Evolutionary conservation across 2,888 invertebrate species (phyloP).

Genomic region (Scaptomyza polygonia): DNA sequence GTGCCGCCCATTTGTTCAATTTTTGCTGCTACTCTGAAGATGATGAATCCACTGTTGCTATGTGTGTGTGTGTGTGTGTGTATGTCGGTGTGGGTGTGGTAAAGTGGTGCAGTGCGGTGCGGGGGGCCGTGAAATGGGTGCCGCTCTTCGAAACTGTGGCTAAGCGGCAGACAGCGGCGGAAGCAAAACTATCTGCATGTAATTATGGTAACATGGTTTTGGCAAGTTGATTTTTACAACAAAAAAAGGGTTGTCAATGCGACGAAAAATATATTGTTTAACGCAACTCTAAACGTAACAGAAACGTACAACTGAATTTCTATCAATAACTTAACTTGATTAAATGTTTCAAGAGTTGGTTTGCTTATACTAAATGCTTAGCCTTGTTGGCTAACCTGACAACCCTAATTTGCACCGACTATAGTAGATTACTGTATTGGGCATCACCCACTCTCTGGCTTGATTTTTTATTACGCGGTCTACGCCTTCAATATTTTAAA

Average conservation of each 20-base stretch:
- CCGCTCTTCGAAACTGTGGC: constrained; percentile 36
- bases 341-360: no score
- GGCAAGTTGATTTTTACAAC: constrained; percentile 61
- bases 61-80: constrained; percentile 23
- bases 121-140: constrained; percentile 25
- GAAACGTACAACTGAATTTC: no score
- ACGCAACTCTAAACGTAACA: neutral
- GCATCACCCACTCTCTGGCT: constrained; percentile 52
- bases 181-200: constrained; percentile 77
- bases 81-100: constrained; percentile 17
- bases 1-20: constrained; percentile 72
- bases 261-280: neutral
- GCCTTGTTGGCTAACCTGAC: constrained; percentile 14
- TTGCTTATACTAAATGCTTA: no score
- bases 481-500: constrained; percentile 74
- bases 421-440: neutral
- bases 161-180: constrained; percentile 58
- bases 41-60: constrained; percentile 45
- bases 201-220: constrained; percentile 81
- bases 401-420: constrained; percentile 3
- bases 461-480: constrained; percentile 81
- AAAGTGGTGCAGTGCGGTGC: constrained; percentile 10
- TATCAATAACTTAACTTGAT: no score
- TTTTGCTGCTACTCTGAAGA: constrained; percentile 45
- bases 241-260: constrained; percentile 49